Base-by-base conservation (phyloP, 1,140 invertebrate species). In the Drepana arcuata region DNA sequence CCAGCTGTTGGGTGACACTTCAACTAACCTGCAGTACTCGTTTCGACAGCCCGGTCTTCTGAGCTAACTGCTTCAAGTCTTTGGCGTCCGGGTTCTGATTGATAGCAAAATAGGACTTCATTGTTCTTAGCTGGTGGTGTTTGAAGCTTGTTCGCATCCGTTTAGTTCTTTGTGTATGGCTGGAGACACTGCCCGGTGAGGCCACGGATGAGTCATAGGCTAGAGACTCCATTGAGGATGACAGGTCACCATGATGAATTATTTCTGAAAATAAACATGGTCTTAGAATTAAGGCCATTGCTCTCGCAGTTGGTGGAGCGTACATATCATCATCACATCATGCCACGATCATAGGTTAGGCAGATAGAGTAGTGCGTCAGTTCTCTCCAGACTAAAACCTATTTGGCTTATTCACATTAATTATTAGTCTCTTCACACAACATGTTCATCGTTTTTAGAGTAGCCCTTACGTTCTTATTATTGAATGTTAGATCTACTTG, bases 61-160 rank as follows among this genome's bases (percentile, higher is more conserved):
- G 94, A 0, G 95, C 94, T 29, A 98, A 75, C 69, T 97, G 94
- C 71, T 97, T 97, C 7, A 98, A 85, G 75, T 98, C 96, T 74
- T 98, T 98, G 16, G 96, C 94, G 66, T 98, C 95, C 3, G 96
- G 96, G 83, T 99, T 99, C 82, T 98, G 96, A 84, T 99, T 99
- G 63, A 98, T 91, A 24, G 93, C 91, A 73, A 99, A 99, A 75
- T 98, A 98, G 10, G 92, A 93, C 81, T 98, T 98, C 96, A 99
- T 98, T 1, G 95, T 97, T 30, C 95, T 83, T n/a, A 99, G 87
- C 67, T 98, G 96, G 77, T 98, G 95, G 69, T 98, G 96, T 64
- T 97, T 97, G 85, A 98, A 98, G 48, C 94, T 96, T n/a, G 95
- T 97, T 23, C 95, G 84, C 91, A 97, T 96, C 28, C 95, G 88